Percentiles rank a stretch among this genome's conserved stretches.
Evolutionary conservation across 2,888 invertebrate genomes (phyloP).

Genomic region (Tenthredo amoena): DNA sequence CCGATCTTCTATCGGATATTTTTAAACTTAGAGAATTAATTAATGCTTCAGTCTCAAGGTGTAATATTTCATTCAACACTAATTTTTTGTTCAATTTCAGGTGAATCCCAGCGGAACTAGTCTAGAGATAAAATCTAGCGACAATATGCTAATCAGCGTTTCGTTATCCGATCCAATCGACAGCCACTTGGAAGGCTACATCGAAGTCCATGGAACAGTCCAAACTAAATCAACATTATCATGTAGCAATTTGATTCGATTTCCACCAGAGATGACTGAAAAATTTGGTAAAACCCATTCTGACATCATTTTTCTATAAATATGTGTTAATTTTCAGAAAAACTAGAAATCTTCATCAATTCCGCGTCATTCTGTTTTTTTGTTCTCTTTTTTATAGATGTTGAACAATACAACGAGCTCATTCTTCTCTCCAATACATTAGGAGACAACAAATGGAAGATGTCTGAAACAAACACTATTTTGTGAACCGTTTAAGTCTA

Average conservation of each 20-base stretch:
- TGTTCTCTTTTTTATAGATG: conserved; percentile 59
- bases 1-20: neutral
- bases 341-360: neutral
- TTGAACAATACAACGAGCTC: conserved; percentile 64
- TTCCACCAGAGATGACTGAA: conserved; percentile 61
- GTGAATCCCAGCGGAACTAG: conserved; percentile 66
- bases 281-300: conserved; percentile 66
- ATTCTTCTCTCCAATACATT: conserved; percentile 61
- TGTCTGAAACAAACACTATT: conserved; percentile 49
- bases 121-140: conserved; percentile 70
- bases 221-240: conserved; percentile 70
- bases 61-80: neutral
- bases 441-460: conserved; percentile 62
- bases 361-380: neutral
- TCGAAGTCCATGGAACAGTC: conserved; percentile 70
- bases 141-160: conserved; percentile 69
- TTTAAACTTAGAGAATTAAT: neutral
- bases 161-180: conserved; percentile 67
- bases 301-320: neutral
- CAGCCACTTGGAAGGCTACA: conserved; percentile 64
- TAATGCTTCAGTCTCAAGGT: neutral
- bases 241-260: conserved; percentile 64
- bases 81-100: conserved; percentile 58
- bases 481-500: neutral
- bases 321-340: neutral